A percentile compares a stretch with the other conserved stretches of the same genome.
These are phyloP conservation scores for Tribolium freemani DNA, from an alignment of 2,888 invertebrate species.

Conservation along the genomic window DNA sequence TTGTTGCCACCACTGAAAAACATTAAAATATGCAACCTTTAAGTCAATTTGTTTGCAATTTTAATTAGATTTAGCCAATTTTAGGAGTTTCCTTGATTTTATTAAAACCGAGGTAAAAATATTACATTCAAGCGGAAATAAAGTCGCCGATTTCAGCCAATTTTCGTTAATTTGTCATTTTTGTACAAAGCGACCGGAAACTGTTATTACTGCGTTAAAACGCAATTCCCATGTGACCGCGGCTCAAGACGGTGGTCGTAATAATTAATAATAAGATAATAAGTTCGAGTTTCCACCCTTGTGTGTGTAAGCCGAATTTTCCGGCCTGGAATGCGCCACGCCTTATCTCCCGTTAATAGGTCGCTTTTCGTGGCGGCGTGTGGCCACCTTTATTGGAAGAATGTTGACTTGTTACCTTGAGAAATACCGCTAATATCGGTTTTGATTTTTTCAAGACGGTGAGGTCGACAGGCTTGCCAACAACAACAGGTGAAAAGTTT, in stretches of 20 bases:
- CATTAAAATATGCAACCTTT: too few species aligned
- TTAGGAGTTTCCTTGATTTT: too few species aligned
- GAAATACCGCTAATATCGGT: slow-evolving; percentile 18
- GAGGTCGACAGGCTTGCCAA: not conserved
- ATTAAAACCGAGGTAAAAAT: too few species aligned
- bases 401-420: slow-evolving; percentile 33
- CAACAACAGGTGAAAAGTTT: not conserved
- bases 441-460: not conserved
- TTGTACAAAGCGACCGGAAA: not conserved
- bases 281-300: too few species aligned
- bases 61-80: too few species aligned
- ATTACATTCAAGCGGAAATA: too few species aligned
- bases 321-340: not conserved
- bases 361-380: not conserved
- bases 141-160: too few species aligned
- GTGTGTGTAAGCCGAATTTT: not conserved
- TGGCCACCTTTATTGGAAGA: slow-evolving; percentile 19
- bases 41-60: too few species aligned
- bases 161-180: not conserved
- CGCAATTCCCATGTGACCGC: not conserved
- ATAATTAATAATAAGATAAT: not conserved
- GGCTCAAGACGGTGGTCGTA: not conserved
- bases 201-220: not conserved
- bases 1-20: not conserved
- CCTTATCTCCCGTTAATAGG: not conserved